phyloP scores from a whole-genome alignment of 2,113 vertebrate species.

The Phocoena phocoena region DNA sequence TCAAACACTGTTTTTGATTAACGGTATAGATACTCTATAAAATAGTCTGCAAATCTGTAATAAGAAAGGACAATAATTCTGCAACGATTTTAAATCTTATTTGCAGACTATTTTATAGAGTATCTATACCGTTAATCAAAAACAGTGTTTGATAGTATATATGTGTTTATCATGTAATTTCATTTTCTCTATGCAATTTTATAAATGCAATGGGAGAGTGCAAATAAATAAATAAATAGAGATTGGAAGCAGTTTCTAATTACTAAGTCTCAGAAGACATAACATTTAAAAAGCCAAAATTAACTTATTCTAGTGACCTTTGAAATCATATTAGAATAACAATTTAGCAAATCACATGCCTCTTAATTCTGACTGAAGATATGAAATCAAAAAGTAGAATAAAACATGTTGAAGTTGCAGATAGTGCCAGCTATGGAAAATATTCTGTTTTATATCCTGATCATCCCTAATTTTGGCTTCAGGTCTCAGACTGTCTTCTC shows the following conservation, averaged over 20 bases:
- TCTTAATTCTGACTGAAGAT: background rate
- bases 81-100: background rate
- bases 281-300: slow-evolving; percentile 14
- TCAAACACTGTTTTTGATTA: no score
- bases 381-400: background rate
- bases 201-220: background rate
- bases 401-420: background rate
- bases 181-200: background rate
- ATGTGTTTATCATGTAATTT: background rate
- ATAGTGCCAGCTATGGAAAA: background rate
- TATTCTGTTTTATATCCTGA: background rate
- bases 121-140: background rate
- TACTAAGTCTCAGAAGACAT: background rate
- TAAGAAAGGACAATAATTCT: no score
- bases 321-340: background rate
- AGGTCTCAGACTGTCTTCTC: background rate
- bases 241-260: background rate
- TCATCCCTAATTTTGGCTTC: background rate
- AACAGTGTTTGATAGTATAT: background rate
- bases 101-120: background rate
- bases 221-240: background rate
- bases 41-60: no score
- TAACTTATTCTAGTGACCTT: background rate
- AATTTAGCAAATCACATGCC: background rate
- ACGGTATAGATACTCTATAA: no score